Evolutionary conservation across 2,888 invertebrate species (phyloP).

Genomic region (Dicyrtomina minuta): DNA sequence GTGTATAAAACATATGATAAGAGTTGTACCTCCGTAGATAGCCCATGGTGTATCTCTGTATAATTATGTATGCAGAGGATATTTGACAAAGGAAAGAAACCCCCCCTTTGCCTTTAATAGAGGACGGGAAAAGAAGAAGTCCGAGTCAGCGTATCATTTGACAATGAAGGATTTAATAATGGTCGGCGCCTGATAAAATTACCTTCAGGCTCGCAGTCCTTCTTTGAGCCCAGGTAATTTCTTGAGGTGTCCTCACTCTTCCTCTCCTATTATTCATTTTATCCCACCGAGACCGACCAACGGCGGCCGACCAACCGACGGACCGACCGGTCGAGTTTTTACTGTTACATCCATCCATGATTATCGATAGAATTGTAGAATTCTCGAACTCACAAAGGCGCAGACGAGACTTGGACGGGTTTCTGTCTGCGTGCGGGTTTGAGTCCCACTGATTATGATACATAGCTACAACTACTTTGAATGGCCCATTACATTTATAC

Average conservation of each 20-base stretch:
- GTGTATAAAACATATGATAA: too few species aligned
- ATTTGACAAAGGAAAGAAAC: slow-evolving; percentile 10
- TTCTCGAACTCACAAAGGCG: too few species aligned
- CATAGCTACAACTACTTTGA: too few species aligned
- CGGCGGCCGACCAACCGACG: too few species aligned
- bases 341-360: slow-evolving; percentile 1
- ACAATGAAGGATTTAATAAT: slow-evolving; percentile 44
- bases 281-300: slow-evolving; percentile 3
- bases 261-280: slow-evolving; percentile 11
- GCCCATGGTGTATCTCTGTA: too few species aligned
- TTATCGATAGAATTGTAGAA: slow-evolving; percentile 11
- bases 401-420: too few species aligned
- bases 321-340: too few species aligned
- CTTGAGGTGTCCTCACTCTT: slow-evolving; percentile 7
- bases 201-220: slow-evolving; percentile 20
- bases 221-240: slow-evolving; percentile 9
- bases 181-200: slow-evolving; percentile 45
- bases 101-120: slow-evolving; percentile 20
- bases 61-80: too few species aligned
- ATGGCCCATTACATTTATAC: too few species aligned
- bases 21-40: too few species aligned
- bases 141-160: slow-evolving; percentile 38
- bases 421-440: too few species aligned
- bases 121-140: slow-evolving; percentile 22
- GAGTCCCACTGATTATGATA: too few species aligned